Percentiles rank a stretch among this genome's conserved stretches.
Conservation (phyloP, 2,888 invertebrate genomes). For the Diaphora mendica region DNA sequence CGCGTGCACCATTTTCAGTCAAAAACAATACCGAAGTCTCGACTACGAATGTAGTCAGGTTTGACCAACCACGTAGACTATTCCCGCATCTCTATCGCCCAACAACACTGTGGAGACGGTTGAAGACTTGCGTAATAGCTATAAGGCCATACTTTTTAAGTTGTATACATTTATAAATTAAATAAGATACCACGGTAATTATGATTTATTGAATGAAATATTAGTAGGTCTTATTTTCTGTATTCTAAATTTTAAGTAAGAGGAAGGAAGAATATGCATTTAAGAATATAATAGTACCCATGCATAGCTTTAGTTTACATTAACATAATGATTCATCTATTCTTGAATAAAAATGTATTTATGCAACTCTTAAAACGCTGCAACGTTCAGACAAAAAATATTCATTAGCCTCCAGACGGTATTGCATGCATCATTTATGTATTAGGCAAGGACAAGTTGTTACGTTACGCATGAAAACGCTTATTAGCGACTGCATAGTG, state of each 20-base stretch:
- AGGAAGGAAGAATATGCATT: constrained; percentile 27
- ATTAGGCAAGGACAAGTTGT: constrained; percentile 50
- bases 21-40: constrained; percentile 81
- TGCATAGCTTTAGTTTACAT: constrained; percentile 8
- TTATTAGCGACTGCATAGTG: constrained; percentile 61
- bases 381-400: constrained; percentile 37
- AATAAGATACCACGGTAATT: background rate
- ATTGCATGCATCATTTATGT: constrained; percentile 50
- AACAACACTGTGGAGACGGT: constrained; percentile 60
- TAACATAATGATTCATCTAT: constrained; percentile 22
- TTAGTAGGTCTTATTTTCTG: background rate
- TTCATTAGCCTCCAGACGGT: constrained; percentile 51
- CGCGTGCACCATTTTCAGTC: constrained; percentile 85
- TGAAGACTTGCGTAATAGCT: constrained; percentile 8
- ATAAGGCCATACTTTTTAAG: background rate
- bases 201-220: background rate
- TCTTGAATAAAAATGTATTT: constrained; percentile 35
- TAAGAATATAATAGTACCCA: constrained; percentile 23
- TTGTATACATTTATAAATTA: background rate
- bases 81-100: constrained; percentile 51
- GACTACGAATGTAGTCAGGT: constrained; percentile 78
- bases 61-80: constrained; percentile 62
- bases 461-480: constrained; percentile 44
- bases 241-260: background rate
- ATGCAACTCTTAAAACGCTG: constrained; percentile 30